Base-by-base conservation (phyloP, 2,113 vertebrate genomes). In the Alouatta palliata region DNA sequence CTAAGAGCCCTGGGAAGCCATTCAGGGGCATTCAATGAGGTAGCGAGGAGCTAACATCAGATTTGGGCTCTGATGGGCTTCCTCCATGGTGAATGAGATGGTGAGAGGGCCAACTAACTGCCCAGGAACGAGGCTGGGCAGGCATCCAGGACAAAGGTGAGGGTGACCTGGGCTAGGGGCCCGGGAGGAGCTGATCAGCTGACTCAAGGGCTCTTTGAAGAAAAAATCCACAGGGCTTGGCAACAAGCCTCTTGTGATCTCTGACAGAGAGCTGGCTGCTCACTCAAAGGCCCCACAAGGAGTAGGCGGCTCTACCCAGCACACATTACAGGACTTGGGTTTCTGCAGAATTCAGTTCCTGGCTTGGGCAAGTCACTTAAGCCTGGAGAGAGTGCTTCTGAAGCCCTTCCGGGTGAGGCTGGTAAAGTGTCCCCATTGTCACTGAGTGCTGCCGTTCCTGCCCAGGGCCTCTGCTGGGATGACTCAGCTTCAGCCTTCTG, bases 401-500 rank as follows among this genome's bases (percentile, higher is more conserved):
- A 68, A 54, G 40, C 8, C 37, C 85, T 11, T 56, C 8, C 0
- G 11, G 47, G 5, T 68, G 8, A 87, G 64, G 52, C 45, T 77
- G 68, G 75, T 45, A 19, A 58, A 61, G 56, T 71, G 56, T 45
- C 75, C 37, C 56, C 25, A 6, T 21, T n/a, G 84, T 54, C 52
- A 2, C 17, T 21, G 68, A 79, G 90, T 45, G 54, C 14, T 19
- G 25, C 20, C 32, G 47, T 25, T 8, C 1, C 80, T 5, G 37
- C 61, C 23, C 3, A 0, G 71, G 37, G 84, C 68, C 71, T 83
- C 66, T 49, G 10, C 27, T 2, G 71, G 35, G 1, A 17, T 95
- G 95, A 96, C 87, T 96, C 93, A 95, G 79, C 49, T 52, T 49
- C 4, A 7, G 45, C 64, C 64, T 91, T 84, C 40, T 87, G 43